These are phyloP conservation scores for Eurystomus glaucurus DNA, from an alignment of 2,797 vertebrate genomes.

Conservation along the genomic window DNA sequence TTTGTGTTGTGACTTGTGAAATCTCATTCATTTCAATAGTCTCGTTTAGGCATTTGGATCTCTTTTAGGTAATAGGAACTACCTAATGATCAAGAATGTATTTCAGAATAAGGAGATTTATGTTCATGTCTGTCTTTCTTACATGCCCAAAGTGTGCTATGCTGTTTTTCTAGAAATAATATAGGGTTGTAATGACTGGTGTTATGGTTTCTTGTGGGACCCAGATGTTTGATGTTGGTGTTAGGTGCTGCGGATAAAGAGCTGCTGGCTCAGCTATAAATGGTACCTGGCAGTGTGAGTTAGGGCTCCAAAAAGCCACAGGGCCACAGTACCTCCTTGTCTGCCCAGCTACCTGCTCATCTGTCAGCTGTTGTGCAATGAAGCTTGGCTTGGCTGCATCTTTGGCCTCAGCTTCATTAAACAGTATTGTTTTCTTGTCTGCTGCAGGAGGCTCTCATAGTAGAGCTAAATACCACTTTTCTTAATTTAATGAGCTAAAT, in stretches of 20 bases:
- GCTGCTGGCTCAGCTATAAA: not conserved
- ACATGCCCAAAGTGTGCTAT: not conserved
- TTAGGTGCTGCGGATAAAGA: not conserved
- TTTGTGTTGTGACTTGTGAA: not conserved
- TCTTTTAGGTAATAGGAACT: not conserved
- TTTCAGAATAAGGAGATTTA: conserved; percentile 5
- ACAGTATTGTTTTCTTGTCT: not conserved
- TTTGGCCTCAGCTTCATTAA: not conserved
- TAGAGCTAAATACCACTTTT: not conserved
- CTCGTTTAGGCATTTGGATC: not conserved
- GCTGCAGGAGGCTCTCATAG: not conserved
- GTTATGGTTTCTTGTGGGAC: not conserved
- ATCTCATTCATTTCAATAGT: not conserved
- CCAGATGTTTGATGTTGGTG: not conserved
- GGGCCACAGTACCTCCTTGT: rapidly evolving
- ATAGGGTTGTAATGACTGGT: not conserved
- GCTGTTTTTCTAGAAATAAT: not conserved
- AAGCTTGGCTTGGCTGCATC: not conserved
- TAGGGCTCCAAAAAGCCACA: not conserved
- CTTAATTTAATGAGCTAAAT: not conserved
- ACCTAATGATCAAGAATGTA: not conserved
- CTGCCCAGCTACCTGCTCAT: not conserved
- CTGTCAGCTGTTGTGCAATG: not conserved
- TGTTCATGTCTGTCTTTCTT: not conserved
- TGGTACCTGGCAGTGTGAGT: not conserved